Conservation (phyloP, 2,797 vertebrate species). For the Poecilia picta region DNA sequence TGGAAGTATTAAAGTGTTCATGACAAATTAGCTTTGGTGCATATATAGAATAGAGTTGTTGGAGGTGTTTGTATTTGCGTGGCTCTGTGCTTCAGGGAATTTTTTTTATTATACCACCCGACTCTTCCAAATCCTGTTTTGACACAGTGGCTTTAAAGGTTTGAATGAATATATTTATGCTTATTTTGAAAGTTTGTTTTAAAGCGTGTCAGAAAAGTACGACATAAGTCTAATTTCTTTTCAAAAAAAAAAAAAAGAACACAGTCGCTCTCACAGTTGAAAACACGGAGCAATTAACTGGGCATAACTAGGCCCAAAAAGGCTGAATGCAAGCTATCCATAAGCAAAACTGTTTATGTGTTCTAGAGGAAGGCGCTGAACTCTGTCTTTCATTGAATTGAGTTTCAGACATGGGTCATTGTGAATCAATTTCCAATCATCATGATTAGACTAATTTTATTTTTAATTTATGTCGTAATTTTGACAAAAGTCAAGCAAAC, state of each 20-base stretch:
- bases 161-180: constrained; percentile 3
- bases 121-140: constrained; percentile 1
- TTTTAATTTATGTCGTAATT: not conserved
- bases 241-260: not conserved
- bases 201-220: not conserved
- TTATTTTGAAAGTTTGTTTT: not conserved
- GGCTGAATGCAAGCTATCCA: constrained; percentile 5
- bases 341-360: not conserved
- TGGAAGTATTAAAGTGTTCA: not conserved
- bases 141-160: constrained; percentile 2
- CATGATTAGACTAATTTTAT: not conserved
- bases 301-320: constrained; percentile 62
- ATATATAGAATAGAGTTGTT: not conserved
- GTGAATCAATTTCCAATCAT: not conserved
- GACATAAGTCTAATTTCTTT: not conserved
- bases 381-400: not conserved
- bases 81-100: constrained; percentile 12
- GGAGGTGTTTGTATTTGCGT: not conserved
- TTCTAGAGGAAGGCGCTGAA: not conserved
- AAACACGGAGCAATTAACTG: constrained; percentile 36
- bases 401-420: not conserved
- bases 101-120: constrained; percentile 24
- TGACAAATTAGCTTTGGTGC: not conserved
- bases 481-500: not conserved
- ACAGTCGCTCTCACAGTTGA: constrained; percentile 53